A percentile compares a stretch with the other conserved stretches of the same genome.
Evolutionary conservation across 1,140 invertebrate genomes (phyloP).

Genomic region (Oncopodura yosiiana): DNA sequence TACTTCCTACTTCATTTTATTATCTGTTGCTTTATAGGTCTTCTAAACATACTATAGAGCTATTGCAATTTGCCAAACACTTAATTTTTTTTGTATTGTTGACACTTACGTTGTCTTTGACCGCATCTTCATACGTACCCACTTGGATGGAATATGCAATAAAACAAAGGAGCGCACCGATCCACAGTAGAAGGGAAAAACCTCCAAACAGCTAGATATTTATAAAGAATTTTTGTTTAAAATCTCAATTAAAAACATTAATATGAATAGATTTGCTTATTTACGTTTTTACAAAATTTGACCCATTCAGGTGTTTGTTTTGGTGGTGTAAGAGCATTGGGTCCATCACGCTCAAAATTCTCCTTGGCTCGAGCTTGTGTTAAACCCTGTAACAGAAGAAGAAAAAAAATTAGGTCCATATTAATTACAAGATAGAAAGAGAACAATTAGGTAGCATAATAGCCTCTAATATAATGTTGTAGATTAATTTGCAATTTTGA

Average conservation of each 20-base stretch:
- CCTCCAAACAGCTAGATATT: constrained; percentile 97
- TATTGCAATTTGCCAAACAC: too few relatives aligned
- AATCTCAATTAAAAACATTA: constrained; percentile 2
- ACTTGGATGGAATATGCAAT: constrained; percentile 92
- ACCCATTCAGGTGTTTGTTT: constrained; percentile 97
- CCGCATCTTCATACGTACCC: constrained; percentile 47
- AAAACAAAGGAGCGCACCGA: constrained; percentile 94
- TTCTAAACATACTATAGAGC: too few relatives aligned
- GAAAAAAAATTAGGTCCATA: too few relatives aligned
- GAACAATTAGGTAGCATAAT: too few relatives aligned
- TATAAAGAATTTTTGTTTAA: constrained; percentile 33
- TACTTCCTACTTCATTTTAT: too few relatives aligned
- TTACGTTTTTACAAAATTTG: constrained; percentile 93
- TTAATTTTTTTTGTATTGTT: too few relatives aligned
- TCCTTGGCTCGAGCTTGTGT: constrained; percentile 89
- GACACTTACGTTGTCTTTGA: constrained; percentile 35
- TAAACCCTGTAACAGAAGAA: constrained; percentile 60
- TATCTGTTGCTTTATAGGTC: too few relatives aligned
- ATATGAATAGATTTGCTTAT: neutral
- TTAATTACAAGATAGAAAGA: too few relatives aligned
- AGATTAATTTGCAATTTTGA: too few relatives aligned
- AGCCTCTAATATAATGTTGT: too few relatives aligned
- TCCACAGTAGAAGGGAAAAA: constrained; percentile 92
- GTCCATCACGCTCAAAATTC: constrained; percentile 87
- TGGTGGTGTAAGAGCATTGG: constrained; percentile 88